Percentiles rank a stretch among this genome's conserved stretches.
These are phyloP conservation scores for Trichomalopsis sarcophagae DNA, from an alignment of 1,140 invertebrate species.

Conservation along the genomic window DNA sequence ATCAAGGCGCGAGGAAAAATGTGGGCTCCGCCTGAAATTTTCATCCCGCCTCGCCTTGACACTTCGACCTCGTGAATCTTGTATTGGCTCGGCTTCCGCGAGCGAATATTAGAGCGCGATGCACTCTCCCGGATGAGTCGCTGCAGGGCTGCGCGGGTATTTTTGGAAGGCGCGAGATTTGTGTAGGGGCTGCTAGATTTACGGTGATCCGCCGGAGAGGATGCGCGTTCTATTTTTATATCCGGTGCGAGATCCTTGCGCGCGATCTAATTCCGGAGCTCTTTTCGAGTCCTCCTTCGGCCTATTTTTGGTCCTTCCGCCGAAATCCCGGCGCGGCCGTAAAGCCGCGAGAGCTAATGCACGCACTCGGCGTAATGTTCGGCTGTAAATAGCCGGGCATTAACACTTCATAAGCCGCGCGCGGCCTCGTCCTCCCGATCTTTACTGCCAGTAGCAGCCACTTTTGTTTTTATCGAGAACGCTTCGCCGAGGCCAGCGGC, in stretches of 20 bases:
- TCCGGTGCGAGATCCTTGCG: neutral
- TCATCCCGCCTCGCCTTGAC: neutral
- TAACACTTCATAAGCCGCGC: slow-evolving; percentile 5
- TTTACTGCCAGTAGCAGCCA: neutral
- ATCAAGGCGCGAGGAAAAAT: slow-evolving; percentile 26
- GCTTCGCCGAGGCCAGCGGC: no score
- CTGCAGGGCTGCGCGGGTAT: neutral
- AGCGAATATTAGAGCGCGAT: slow-evolving; percentile 32
- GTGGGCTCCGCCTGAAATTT: slow-evolving; percentile 49
- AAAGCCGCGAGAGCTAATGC: no score
- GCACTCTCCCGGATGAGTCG: neutral
- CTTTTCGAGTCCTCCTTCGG: no score
- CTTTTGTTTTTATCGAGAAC: slow-evolving; percentile 39
- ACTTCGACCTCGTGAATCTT: slow-evolving; percentile 30
- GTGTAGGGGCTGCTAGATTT: neutral
- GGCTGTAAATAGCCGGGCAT: neutral
- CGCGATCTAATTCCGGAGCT: no score
- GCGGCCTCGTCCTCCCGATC: neutral
- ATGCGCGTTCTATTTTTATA: neutral
- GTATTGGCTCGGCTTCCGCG: neutral
- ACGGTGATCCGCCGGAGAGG: neutral
- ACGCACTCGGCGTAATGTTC: no score
- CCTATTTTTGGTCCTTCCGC: no score
- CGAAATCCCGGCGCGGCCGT: no score
- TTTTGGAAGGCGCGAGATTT: slow-evolving; percentile 9